Conservation (phyloP, 2,888 invertebrate species). For the Ectemnius cavifrons region DNA sequence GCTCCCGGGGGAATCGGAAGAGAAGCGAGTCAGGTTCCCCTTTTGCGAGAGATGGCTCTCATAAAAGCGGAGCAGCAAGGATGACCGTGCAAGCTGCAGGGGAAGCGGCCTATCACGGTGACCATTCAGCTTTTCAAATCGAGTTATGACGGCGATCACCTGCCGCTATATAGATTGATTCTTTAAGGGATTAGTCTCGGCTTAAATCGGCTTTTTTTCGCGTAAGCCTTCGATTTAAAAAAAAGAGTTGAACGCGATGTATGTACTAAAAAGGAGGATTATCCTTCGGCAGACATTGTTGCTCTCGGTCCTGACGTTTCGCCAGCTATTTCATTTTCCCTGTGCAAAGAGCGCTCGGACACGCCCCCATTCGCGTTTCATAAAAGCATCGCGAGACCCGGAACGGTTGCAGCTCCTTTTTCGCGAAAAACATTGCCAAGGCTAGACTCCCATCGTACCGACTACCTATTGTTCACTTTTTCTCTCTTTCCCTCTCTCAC, state of each 20-base stretch:
- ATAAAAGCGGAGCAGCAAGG: constrained; percentile 11
- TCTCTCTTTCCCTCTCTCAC: constrained; percentile 4
- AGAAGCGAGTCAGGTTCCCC: constrained; percentile 23
- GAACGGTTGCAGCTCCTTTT: constrained; percentile 14
- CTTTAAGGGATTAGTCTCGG: too few species aligned
- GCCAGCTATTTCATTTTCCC: constrained; percentile 21
- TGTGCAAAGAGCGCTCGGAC: constrained; percentile 11
- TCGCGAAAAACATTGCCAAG: constrained; percentile 40
- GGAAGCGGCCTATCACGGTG: constrained; percentile 21
- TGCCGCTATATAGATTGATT: too few species aligned
- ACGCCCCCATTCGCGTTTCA: constrained; percentile 37
- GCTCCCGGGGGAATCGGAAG: constrained; percentile 21
- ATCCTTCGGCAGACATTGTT: constrained; percentile 26
- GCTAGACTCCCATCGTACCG: constrained; percentile 17
- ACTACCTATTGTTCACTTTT: neutral
- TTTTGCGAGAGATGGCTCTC: constrained; percentile 6
- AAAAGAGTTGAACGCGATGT: too few species aligned
- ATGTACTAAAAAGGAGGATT: neutral
- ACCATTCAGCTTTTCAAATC: neutral
- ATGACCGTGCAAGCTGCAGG: constrained; percentile 15
- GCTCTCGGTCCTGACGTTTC: constrained; percentile 29
- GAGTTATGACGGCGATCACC: too few species aligned
- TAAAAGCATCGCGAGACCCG: constrained; percentile 36
- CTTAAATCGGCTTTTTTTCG: too few species aligned
- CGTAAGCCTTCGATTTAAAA: too few species aligned